Base-by-base conservation (phyloP, 2,888 invertebrate genomes). In the Heliconius aoede region DNA sequence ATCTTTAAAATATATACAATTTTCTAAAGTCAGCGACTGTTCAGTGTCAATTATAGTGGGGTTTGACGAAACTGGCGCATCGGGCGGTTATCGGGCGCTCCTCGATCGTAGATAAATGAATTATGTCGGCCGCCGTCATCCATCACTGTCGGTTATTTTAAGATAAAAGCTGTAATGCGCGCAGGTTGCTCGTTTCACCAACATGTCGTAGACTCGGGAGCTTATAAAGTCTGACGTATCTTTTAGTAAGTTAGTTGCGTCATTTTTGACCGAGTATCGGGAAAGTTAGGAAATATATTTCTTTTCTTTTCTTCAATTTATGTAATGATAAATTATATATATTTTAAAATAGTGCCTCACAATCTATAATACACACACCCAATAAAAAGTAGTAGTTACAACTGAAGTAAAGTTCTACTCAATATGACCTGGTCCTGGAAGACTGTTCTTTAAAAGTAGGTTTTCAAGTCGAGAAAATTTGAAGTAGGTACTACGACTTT, bases 51-150 rank as follows among this genome's bases (percentile, higher is more conserved):
- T 76, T 72, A 71, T 76, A 72, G 55, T 76, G 55, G 36, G 55
- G 62, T 62, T 64, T 72, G 72, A 72, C 58, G 76, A 71, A 78
- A 76, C 64, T 60, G 76, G 76, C 78, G 77, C 79, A 80, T 78
- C 77, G 46, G 77, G 75, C 77, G 75, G 71, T 64, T 79, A 77
- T 71, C 79, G 83, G 83, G 83, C 85, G 83, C 82, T 85, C 87
- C 88, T 87, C 90, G 89, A 90, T 90, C 87, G 87, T 81, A 85
- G 89, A 88, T 92, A 91, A 92, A 91, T 91, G 92, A 92, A 91
- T 92, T 91, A 91, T 86, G 86, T 83, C 80, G 83, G 79, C 85
- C 81, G 82, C 84, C 85, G 81, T 82, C 89, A 91, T 92, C 91
- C 88, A 91, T 92, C 91, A 92, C 87, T 87, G 90, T 91, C 91